A percentile compares a stretch with the other conserved stretches of the same genome.
These are phyloP conservation scores for Helicoverpa zea DNA, from an alignment of 1,140 invertebrate species.

Conservation along the genomic window DNA sequence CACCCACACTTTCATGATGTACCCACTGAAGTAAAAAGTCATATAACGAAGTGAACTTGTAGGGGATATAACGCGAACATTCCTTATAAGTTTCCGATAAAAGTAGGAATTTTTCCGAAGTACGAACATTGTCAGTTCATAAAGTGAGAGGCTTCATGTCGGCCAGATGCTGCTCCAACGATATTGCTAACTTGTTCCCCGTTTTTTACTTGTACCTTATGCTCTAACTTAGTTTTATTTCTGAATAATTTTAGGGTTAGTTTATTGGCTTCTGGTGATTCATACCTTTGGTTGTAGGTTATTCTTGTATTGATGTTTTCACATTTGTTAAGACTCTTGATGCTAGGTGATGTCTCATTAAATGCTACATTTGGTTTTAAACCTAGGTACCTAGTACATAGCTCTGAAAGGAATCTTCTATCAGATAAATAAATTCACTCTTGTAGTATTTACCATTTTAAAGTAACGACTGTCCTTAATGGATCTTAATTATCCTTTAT, in stretches of 20 bases:
- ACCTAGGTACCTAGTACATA: too few relatives aligned
- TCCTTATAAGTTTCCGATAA: conserved; percentile 33
- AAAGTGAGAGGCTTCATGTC: conserved; percentile 22
- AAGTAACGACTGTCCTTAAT: too few relatives aligned
- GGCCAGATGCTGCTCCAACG: conserved; percentile 16
- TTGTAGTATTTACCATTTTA: too few relatives aligned
- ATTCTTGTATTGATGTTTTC: too few relatives aligned
- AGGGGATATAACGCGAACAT: conserved; percentile 7
- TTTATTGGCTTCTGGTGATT: background rate
- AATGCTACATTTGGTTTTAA: too few relatives aligned
- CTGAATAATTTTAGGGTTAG: background rate
- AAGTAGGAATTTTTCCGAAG: conserved; percentile 31
- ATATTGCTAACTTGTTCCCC: conserved; percentile 24
- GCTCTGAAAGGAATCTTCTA: too few relatives aligned
- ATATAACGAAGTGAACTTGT: background rate
- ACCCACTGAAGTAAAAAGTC: background rate
- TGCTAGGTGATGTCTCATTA: too few relatives aligned
- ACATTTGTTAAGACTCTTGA: too few relatives aligned
- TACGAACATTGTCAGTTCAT: conserved; percentile 28
- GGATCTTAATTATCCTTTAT: too few relatives aligned
- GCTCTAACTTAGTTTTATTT: conserved; percentile 21
- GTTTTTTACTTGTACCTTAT: background rate
- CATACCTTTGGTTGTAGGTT: background rate
- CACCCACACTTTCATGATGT: background rate
- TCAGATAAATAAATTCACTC: too few relatives aligned